phyloP scores from a whole-genome alignment of 2,113 vertebrate species.

The Phalacrocorax aristotelis region DNA sequence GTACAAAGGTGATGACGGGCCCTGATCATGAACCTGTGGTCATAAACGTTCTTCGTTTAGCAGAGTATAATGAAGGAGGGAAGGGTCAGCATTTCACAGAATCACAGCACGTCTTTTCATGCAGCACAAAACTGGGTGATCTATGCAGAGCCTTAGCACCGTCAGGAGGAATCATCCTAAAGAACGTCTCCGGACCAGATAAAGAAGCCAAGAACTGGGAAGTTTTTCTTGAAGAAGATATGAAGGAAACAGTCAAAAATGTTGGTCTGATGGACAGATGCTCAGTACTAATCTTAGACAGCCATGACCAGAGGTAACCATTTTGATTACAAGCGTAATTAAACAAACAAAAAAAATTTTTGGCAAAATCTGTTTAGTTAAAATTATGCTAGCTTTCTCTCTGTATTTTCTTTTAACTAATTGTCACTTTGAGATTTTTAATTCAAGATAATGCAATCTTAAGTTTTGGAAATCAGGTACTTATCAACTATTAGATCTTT shows the following conservation, averaged over 20 bases:
- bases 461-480: neutral
- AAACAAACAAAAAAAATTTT: neutral
- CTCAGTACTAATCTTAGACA: slow-evolving; percentile 80
- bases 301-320: slow-evolving; percentile 78
- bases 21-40: slow-evolving; percentile 85
- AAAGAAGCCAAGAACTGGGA: slow-evolving; percentile 74
- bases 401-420: neutral
- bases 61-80: slow-evolving; percentile 35
- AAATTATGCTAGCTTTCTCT: neutral
- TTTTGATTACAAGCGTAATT: neutral
- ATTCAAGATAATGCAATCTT: neutral
- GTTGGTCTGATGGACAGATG: slow-evolving; percentile 85
- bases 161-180: slow-evolving; percentile 68
- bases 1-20: slow-evolving; percentile 76
- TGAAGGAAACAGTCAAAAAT: slow-evolving; percentile 83
- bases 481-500: neutral
- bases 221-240: slow-evolving; percentile 75
- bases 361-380: neutral
- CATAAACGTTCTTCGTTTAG: slow-evolving; percentile 80
- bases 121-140: slow-evolving; percentile 54
- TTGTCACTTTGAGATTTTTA: neutral
- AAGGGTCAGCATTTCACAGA: slow-evolving; percentile 60
- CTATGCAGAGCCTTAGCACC: slow-evolving; percentile 61
- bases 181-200: neutral
- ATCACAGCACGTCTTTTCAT: slow-evolving; percentile 46